Evolutionary conservation across 2,797 vertebrate species (phyloP), one percentile per base, ranked within the genome.

Genomic region (Chaenodraco wilsoni): DNA sequence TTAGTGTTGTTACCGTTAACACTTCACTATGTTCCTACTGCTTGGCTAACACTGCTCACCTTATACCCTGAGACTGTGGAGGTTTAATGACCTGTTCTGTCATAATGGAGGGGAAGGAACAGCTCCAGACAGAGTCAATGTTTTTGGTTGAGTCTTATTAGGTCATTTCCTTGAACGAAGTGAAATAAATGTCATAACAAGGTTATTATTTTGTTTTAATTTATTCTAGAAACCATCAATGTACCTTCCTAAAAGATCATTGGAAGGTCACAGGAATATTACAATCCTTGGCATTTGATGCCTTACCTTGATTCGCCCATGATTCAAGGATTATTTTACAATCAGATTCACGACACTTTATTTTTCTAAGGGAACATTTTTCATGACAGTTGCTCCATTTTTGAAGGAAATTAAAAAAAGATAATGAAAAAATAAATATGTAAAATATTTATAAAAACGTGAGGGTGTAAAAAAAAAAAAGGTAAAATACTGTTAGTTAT

Each of bases 11-110:
- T 71, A 31, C 52, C 40, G 49, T 51, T 23, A 23, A 23, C 23
- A 23, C 23, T 76, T 74, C 56, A 65, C 79, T 54, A 57, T 66
- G 27, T 52, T 59, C 63, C 57, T 65, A 2, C 54, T 5, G 31
- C 9, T 40, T 68, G 60, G 23, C 45, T 41, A 19, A 44, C 6
- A 9, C 37, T 3, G 16, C 37, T 27, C 49, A 33, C 48, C 51
- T 64, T 59, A 51, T 64, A n/a, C n/a, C n/a, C n/a, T n/a, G n/a
- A n/a, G n/a, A n/a, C n/a, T n/a, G n/a, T n/a, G n/a, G 23, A 14
- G 59, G 46, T 74, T 83, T 82, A 17, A 78, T 78, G 67, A 77
- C 56, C 61, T 31, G 54, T 5, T 49, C 44, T 55, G 68, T 37
- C 31, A 64, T 40, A 58, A 49, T 3, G 59, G 65, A 50, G 51